phyloP scores from a whole-genome alignment of 2,888 invertebrate species.

The Rhagium mordax region DNA sequence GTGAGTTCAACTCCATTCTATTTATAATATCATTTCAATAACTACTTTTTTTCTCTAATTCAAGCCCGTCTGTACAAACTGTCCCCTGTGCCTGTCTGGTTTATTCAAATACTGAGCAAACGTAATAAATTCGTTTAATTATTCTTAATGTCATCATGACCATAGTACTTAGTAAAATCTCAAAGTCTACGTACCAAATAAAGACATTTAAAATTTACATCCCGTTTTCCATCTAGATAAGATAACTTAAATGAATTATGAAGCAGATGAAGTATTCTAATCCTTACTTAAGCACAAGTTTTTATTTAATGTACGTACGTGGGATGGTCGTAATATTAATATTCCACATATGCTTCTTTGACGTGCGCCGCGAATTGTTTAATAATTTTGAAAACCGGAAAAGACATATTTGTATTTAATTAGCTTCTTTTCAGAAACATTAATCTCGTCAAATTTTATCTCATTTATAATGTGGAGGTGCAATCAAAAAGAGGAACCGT shows the following conservation, averaged over 20 bases:
- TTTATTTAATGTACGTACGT: slow-evolving; percentile 21
- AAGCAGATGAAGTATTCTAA: not conserved
- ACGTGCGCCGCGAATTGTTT: slow-evolving; percentile 27
- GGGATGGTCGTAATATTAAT: slow-evolving; percentile 15
- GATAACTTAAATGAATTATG: slow-evolving; percentile 3
- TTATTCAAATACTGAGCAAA: not conserved
- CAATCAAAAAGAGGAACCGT: slow-evolving; percentile 25
- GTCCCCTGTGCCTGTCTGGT: not conserved
- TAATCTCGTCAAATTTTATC: slow-evolving; percentile 16
- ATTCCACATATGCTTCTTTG: slow-evolving; percentile 14
- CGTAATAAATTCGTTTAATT: slow-evolving; percentile 8
- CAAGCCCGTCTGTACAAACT: not conserved
- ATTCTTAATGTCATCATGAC: slow-evolving; percentile 4
- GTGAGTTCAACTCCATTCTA: too few relatives aligned
- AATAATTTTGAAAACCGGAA: slow-evolving; percentile 20
- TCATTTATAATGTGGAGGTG: slow-evolving; percentile 13
- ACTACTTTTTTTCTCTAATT: not conserved
- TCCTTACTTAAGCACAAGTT: slow-evolving; percentile 13
- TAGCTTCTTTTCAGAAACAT: slow-evolving; percentile 20
- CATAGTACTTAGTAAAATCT: not conserved
- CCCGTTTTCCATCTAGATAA: slow-evolving; percentile 22
- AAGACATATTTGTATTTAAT: slow-evolving; percentile 30
- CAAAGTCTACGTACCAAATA: slow-evolving; percentile 17
- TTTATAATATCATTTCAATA: not conserved
- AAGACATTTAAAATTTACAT: slow-evolving; percentile 9